These are phyloP conservation scores for Hartigia nigra DNA, from an alignment of 2,888 invertebrate species.

Conservation along the genomic window DNA sequence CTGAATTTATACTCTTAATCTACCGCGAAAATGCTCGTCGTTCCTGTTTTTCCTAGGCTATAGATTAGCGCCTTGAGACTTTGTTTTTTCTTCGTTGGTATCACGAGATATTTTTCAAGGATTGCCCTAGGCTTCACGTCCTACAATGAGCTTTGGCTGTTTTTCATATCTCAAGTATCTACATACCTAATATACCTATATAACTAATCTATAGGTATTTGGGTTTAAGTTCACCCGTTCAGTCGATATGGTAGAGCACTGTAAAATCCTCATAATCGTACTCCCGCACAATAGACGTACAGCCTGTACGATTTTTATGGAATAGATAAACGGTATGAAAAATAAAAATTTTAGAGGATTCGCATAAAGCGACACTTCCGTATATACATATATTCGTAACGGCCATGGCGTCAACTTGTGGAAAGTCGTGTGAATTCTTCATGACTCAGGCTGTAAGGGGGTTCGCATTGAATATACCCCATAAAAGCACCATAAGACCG, in stretches of 20 bases:
- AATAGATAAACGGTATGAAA: not conserved
- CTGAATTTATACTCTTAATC: constrained; percentile 33
- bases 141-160: not conserved
- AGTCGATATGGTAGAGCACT: not conserved
- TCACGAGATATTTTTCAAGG: not conserved
- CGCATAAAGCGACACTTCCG: not conserved
- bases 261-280: not conserved
- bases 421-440: not conserved
- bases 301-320: not conserved
- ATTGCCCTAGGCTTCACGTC: not conserved
- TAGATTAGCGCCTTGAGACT: constrained; percentile 17
- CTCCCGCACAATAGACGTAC: not conserved
- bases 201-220: not conserved
- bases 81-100: not conserved
- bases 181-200: not conserved
- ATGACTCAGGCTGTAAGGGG: not conserved
- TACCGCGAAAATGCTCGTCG: constrained; percentile 25
- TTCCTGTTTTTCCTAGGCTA: constrained; percentile 15
- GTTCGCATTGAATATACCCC: not conserved
- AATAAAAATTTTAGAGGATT: not conserved
- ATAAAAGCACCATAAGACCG: not conserved
- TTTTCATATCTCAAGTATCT: not conserved
- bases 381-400: not conserved
- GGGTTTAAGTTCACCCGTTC: not conserved
- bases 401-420: not conserved